Percentiles rank a stretch among this genome's conserved stretches.
Evolutionary conservation across 2,797 vertebrate genomes (phyloP).

Genomic region (Eidolon dupreanum): DNA sequence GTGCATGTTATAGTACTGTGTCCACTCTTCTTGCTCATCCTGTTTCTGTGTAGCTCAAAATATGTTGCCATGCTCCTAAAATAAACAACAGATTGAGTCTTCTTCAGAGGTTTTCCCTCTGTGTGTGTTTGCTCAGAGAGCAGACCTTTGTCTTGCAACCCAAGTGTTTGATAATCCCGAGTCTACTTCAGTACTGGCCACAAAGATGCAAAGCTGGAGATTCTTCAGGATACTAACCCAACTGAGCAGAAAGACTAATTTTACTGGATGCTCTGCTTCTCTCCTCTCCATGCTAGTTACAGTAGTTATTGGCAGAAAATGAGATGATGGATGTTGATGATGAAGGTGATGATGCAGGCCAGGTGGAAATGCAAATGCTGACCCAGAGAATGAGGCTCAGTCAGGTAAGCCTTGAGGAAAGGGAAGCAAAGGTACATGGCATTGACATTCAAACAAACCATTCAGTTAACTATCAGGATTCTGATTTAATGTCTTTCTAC

Average conservation of each 20-base stretch:
- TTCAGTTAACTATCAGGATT: slow-evolving; percentile 67
- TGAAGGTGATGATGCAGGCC: background rate
- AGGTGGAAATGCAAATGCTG: too few species aligned
- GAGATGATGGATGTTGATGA: background rate
- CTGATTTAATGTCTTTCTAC: slow-evolving; percentile 66
- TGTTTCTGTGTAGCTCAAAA: background rate
- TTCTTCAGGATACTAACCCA: background rate
- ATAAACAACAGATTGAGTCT: background rate
- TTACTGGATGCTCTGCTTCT: too few species aligned
- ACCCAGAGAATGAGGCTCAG: too few species aligned
- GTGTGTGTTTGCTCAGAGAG: background rate
- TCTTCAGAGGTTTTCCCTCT: background rate
- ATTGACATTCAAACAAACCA: slow-evolving; percentile 16
- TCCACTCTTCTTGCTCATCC: background rate
- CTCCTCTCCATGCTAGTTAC: too few species aligned
- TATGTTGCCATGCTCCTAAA: background rate
- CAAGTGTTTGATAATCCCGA: background rate
- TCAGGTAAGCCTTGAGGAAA: background rate
- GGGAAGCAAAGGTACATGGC: too few species aligned
- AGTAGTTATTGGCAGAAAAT: too few species aligned
- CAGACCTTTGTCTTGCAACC: background rate
- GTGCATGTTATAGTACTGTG: background rate
- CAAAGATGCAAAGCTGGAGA: background rate
- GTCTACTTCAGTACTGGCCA: background rate
- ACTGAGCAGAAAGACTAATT: too few species aligned